Conservation (phyloP, 92 coral and sea anemone genomes). For the Pocillopora grandis region DNA sequence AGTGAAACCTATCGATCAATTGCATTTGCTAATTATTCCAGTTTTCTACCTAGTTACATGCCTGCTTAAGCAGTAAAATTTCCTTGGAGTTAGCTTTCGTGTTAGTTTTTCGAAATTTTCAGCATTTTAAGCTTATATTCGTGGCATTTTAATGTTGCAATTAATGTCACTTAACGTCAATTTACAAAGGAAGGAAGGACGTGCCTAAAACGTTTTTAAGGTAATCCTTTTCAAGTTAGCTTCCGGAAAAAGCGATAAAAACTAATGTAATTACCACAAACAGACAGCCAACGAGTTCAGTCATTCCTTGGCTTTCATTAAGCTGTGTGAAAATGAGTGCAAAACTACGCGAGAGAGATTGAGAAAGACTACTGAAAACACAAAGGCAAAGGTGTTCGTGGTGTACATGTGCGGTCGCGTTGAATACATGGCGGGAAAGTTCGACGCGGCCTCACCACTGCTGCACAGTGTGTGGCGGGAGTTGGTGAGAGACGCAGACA, state of each 20-base stretch:
- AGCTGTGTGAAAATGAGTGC: not conserved
- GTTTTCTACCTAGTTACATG: too few relatives aligned
- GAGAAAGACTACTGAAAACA: not conserved
- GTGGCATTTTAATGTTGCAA: constrained; percentile 10
- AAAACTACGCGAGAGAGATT: not conserved
- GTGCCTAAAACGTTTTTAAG: constrained; percentile 18
- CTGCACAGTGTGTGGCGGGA: constrained; percentile 42
- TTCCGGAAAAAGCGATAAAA: constrained; percentile 38
- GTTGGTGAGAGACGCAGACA: constrained; percentile 12
- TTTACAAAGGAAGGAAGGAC: constrained; percentile 1
- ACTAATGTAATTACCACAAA: constrained; percentile 34
- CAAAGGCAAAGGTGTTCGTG: not conserved
- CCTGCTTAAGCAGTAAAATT: too few relatives aligned
- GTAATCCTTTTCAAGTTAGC: not conserved
- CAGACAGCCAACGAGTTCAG: not conserved
- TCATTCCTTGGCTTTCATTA: not conserved
- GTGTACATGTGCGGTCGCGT: not conserved
- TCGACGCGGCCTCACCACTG: not conserved
- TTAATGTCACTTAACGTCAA: not conserved
- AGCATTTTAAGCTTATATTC: not conserved
- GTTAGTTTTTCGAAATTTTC: too few relatives aligned
- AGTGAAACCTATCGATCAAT: too few relatives aligned
- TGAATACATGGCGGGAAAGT: constrained; percentile 39
- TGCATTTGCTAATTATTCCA: too few relatives aligned
- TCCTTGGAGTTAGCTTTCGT: too few relatives aligned